Evolutionary conservation across 2,888 invertebrate species (phyloP).

Genomic region (Tetropium fuscum): DNA sequence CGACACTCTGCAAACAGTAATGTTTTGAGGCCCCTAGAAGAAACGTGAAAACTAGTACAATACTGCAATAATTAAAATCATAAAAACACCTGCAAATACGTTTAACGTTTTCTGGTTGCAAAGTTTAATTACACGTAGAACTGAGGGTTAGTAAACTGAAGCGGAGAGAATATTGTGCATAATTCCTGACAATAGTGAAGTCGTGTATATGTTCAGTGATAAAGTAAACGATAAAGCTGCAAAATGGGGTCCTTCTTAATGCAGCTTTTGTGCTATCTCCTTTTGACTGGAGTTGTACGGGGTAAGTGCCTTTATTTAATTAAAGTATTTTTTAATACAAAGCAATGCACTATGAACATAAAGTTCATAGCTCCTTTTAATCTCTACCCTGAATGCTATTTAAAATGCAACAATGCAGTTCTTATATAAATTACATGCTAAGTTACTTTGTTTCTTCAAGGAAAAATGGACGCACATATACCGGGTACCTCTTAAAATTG

Average conservation of each 20-base stretch:
- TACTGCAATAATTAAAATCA: constrained; percentile 31
- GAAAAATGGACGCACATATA: too few relatives aligned
- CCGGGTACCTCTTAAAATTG: too few relatives aligned
- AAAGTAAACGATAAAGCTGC: constrained; percentile 29
- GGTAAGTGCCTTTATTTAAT: constrained; percentile 39
- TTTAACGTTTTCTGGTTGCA: constrained; percentile 34
- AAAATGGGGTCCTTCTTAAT: constrained; percentile 47
- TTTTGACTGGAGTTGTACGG: constrained; percentile 42
- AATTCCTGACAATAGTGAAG: constrained; percentile 20
- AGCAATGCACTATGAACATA: neutral
- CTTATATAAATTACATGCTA: neutral
- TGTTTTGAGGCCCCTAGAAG: constrained; percentile 7
- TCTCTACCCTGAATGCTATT: too few relatives aligned
- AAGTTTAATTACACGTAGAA: constrained; percentile 36
- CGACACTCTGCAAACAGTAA: constrained; percentile 16
- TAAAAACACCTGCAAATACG: constrained; percentile 20
- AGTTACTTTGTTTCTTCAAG: too few relatives aligned
- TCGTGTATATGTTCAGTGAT: constrained; percentile 36
- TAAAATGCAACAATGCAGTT: too few relatives aligned
- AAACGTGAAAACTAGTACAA: constrained; percentile 33
- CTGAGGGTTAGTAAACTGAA: constrained; percentile 33
- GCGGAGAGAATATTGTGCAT: constrained; percentile 31
- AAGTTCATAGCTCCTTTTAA: neutral
- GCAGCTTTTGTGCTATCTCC: constrained; percentile 44
- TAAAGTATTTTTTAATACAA: constrained; percentile 11